Percentiles rank a stretch among this genome's conserved stretches.
Conservation (phyloP, 37 sponge, comb jelly and placozoan genomes). For the Tethya wilhelma region DNA sequence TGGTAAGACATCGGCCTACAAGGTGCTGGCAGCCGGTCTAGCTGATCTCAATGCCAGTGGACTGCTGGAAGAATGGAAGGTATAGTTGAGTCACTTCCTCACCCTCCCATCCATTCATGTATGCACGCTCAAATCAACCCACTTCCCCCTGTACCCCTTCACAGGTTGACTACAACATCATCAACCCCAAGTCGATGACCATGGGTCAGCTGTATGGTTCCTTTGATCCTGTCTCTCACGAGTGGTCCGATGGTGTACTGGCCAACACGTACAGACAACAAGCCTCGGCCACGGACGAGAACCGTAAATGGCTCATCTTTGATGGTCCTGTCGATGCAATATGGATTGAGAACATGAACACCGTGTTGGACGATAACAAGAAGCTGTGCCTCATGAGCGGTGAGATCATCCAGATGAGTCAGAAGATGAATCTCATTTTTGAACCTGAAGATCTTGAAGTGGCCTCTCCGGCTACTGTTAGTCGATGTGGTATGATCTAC, state of each 20-base stretch:
- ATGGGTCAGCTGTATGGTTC: slow-evolving; percentile 96
- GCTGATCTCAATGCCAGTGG: slow-evolving; percentile 88
- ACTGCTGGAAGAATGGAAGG: slow-evolving; percentile 93
- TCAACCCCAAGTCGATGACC: slow-evolving; percentile 96
- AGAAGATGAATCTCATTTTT: slow-evolving; percentile 95
- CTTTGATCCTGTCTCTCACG: slow-evolving; percentile 98
- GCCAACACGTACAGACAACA: slow-evolving; percentile 96
- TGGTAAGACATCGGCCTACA: slow-evolving; percentile 94
- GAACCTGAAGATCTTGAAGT: slow-evolving; percentile 98
- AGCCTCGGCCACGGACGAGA: slow-evolving; percentile 83
- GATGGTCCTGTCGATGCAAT: slow-evolving; percentile 99
- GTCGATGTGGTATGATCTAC: slow-evolving; percentile 98
- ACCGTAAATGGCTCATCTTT: slow-evolving; percentile 98
- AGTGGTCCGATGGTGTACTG: slow-evolving; percentile 98
- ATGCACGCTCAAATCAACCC: neutral
- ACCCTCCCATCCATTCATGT: neutral
- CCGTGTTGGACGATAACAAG: slow-evolving; percentile 97
- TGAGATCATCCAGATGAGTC: slow-evolving; percentile 99
- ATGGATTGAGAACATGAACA: slow-evolving; percentile 99
- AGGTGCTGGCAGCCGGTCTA: slow-evolving; percentile 90
- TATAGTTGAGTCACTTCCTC: neutral
- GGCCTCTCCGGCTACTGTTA: slow-evolving; percentile 99
- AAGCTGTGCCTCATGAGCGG: slow-evolving; percentile 98
- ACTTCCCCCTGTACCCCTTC: neutral
- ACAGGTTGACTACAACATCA: slow-evolving; percentile 74